Percentiles rank a stretch among this genome's conserved stretches.
Evolutionary conservation across 2,113 vertebrate species (phyloP).

Genomic region (Ancistrus triradiatus): DNA sequence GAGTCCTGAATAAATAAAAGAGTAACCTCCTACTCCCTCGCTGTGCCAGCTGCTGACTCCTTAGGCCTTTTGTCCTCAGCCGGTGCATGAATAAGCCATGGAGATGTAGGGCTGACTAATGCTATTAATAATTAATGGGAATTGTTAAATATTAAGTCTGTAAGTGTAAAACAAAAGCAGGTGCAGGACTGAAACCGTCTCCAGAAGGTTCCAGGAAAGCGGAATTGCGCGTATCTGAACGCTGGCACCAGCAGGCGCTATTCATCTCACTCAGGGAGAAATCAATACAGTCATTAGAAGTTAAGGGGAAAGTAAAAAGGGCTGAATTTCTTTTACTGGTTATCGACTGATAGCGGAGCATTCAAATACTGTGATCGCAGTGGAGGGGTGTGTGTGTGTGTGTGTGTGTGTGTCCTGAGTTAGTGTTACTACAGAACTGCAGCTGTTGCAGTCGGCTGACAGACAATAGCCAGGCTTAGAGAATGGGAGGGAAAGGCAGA

Average conservation of each 20-base stretch:
- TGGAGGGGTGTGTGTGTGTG: neutral
- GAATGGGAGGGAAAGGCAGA: neutral
- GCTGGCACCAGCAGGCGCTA: slow-evolving; percentile 7
- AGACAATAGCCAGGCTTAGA: slow-evolving; percentile 26
- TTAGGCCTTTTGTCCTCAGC: slow-evolving; percentile 1
- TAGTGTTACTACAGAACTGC: slow-evolving; percentile 32
- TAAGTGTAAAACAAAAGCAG: slow-evolving; percentile 8
- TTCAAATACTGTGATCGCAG: no score
- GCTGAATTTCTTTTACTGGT: neutral
- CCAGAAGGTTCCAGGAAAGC: neutral
- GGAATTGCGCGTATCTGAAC: neutral
- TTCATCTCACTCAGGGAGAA: slow-evolving; percentile 2
- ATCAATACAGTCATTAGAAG: slow-evolving; percentile 9
- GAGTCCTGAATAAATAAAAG: slow-evolving; percentile 9
- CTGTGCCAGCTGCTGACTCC: slow-evolving; percentile 17
- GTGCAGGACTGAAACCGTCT: neutral
- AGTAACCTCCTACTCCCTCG: neutral
- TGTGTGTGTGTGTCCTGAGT: slow-evolving; percentile 25
- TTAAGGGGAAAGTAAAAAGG: neutral
- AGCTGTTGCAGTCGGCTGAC: slow-evolving; percentile 33
- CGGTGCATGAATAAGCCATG: slow-evolving; percentile 2
- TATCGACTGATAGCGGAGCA: no score
- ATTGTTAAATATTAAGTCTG: slow-evolving; percentile 31
- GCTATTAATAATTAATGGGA: slow-evolving; percentile 31
- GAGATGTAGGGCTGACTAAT: neutral